Evolutionary conservation across 2,113 vertebrate genomes (phyloP).

Genomic region (Nettapus auritus): DNA sequence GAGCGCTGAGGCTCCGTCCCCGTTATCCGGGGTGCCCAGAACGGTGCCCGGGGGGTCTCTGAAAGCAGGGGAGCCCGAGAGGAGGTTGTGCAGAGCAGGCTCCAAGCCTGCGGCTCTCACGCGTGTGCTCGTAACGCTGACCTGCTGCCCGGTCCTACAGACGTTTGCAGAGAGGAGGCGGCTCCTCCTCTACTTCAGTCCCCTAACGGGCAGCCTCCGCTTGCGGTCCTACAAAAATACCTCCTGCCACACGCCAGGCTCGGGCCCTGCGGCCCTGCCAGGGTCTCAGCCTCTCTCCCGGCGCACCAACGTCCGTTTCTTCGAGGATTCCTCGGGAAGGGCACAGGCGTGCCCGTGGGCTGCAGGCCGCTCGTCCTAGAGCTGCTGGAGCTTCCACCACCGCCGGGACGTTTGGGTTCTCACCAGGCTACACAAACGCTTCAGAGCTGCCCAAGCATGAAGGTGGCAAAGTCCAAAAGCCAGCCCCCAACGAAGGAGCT

Average conservation of each 20-base stretch:
- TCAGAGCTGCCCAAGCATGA: not conserved
- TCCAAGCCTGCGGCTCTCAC: too few species aligned
- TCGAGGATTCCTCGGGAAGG: not conserved
- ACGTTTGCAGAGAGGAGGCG: not conserved
- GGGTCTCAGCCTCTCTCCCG: not conserved
- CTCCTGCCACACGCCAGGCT: not conserved
- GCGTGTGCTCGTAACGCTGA: accelerated
- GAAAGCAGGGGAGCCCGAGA: not conserved
- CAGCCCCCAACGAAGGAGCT: not conserved
- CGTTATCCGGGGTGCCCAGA: not conserved
- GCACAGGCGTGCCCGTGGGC: accelerated
- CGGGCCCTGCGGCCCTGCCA: not conserved
- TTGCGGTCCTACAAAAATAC: not conserved
- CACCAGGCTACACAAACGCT: not conserved
- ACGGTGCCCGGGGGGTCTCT: not conserved
- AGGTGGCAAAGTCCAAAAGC: accelerated
- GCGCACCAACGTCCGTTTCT: not conserved
- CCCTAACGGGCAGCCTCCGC: not conserved
- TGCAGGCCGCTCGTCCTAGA: not conserved
- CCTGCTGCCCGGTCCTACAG: not conserved
- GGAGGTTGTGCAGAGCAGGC: not conserved
- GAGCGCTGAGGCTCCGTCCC: not conserved
- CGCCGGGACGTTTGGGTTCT: not conserved
- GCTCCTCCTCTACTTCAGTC: not conserved
- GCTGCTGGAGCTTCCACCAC: not conserved